Conservation (phyloP, 2,888 invertebrate species). For the Amblyjoppa fuscipennis region DNA sequence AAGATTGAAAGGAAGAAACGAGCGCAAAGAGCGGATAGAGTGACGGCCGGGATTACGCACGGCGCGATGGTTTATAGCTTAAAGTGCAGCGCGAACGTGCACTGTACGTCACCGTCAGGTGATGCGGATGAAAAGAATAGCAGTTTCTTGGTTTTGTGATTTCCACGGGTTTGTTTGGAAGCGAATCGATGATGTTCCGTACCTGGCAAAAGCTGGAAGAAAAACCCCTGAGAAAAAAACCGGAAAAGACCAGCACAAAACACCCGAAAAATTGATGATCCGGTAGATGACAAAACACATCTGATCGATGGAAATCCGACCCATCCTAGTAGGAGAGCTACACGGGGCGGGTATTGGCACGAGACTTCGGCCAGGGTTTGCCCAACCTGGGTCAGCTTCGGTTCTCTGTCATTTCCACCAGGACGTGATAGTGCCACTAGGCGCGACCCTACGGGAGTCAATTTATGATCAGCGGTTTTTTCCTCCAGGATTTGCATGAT, state of each 20-base stretch:
- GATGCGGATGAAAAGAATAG: conserved; percentile 14
- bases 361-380: neutral
- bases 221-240: no score
- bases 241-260: no score
- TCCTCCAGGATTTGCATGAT: neutral
- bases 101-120: conserved; percentile 24
- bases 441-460: no score
- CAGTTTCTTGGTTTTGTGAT: neutral
- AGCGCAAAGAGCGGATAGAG: conserved; percentile 48
- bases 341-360: neutral
- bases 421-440: no score
- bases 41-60: conserved; percentile 68
- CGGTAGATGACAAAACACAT: neutral
- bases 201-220: neutral
- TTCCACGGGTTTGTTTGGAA: neutral
- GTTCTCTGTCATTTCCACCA: neutral
- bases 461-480: neutral
- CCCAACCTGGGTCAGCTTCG: neutral
- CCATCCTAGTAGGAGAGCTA: neutral
- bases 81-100: conserved; percentile 68
- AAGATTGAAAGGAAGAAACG: conserved; percentile 32
- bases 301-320: neutral
- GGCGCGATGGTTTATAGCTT: conserved; percentile 75
- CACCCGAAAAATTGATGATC: neutral
- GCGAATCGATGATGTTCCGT: neutral